Conservation (phyloP, 2,888 invertebrate genomes). For the Conistra vaccinii region DNA sequence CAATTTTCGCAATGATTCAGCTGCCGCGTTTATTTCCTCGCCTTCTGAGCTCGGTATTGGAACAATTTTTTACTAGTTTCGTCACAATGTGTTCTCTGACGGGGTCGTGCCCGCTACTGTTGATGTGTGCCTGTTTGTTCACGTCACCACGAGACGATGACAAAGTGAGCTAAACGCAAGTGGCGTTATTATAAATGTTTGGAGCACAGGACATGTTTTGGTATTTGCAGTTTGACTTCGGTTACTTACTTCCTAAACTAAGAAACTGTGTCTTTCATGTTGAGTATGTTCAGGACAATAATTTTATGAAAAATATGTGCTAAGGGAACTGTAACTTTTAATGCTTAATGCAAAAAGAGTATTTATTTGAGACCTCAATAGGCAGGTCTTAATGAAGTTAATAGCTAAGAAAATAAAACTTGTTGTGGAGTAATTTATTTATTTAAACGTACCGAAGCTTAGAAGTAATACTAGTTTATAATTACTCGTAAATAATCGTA, state of each 20-base stretch:
- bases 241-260: constrained; percentile 3
- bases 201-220: constrained; percentile 8
- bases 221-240: not conserved
- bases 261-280: not conserved
- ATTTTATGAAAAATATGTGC: not conserved
- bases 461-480: constrained; percentile 7
- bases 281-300: not conserved
- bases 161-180: constrained; percentile 36
- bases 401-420: constrained; percentile 2
- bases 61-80: constrained; percentile 72
- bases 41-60: constrained; percentile 54
- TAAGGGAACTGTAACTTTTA: not conserved
- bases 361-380: not conserved
- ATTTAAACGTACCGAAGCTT: not conserved
- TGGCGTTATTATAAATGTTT: constrained; percentile 37
- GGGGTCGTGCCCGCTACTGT: constrained; percentile 11
- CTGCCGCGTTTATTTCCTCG: constrained; percentile 67
- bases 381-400: not conserved
- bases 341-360: not conserved
- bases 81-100: constrained; percentile 52
- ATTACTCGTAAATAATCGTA: constrained; percentile 18
- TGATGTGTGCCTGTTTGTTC: constrained; percentile 36
- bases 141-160: constrained; percentile 45
- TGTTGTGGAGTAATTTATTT: not conserved
- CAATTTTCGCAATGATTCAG: constrained; percentile 76